phyloP scores from a whole-genome alignment of 2,888 invertebrate species.

The Monoplex corrugatus region DNA sequence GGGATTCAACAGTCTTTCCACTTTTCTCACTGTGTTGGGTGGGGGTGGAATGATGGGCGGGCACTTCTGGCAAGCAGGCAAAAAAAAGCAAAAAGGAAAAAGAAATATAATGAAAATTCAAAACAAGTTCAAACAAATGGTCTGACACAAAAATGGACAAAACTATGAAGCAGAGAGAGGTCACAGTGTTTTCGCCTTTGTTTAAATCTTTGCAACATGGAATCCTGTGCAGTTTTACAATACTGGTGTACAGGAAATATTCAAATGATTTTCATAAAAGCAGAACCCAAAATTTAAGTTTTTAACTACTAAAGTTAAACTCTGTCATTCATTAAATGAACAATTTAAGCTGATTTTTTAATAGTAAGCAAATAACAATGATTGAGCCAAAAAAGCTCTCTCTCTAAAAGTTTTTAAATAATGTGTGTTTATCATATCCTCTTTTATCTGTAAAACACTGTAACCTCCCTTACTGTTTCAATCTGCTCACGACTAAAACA shows the following conservation, averaged over 20 bases:
- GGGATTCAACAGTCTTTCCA: slow-evolving; percentile 25
- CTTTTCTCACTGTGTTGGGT: background rate
- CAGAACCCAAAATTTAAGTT: background rate
- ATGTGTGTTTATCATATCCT: no score
- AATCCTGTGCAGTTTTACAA: no score
- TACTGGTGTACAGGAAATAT: background rate
- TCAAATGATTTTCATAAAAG: background rate
- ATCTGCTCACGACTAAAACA: no score
- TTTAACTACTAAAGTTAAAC: background rate
- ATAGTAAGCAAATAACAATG: no score
- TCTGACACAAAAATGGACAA: background rate
- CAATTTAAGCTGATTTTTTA: no score
- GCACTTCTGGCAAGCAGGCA: slow-evolving; percentile 50
- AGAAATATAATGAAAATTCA: background rate
- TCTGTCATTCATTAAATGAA: background rate
- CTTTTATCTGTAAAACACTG: no score
- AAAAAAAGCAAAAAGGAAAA: slow-evolving; percentile 38
- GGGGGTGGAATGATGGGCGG: background rate
- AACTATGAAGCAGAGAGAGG: background rate
- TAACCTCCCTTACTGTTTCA: background rate
- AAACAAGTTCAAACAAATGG: background rate
- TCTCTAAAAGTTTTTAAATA: no score
- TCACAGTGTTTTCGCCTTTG: background rate
- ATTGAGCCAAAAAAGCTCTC: no score
- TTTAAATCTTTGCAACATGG: no score